Evolutionary conservation across 2,888 invertebrate genomes (phyloP), one percentile per base, ranked within the genome.

Genomic region (Tetragnatha montana): DNA sequence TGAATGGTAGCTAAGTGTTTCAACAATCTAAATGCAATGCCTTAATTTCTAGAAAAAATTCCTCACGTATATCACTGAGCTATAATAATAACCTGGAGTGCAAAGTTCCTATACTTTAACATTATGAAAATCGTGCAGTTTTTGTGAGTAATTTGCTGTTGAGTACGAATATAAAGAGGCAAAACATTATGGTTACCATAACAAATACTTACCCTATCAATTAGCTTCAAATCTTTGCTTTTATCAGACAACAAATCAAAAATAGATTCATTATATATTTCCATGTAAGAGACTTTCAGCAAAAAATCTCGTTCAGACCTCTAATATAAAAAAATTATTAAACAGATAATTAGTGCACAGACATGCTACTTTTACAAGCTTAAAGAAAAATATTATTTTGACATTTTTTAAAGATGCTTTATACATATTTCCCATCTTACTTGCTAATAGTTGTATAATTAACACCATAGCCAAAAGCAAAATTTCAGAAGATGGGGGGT

Each of bases 181-280:
- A n/a, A 35, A 35, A 35, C 35, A 35, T 35, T 35, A 35, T n/a
- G n/a, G n/a, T 2, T 35, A 35, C 2, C 35, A 35, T n/a, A 35
- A 35, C 35, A 35, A 35, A 8, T 17, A 68, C n/a, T 68, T 68
- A 68, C 14, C 14, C 14, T n/a, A n/a, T n/a, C n/a, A 68, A 96
- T 96, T 0, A 97, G 93, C 91, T 95, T 95, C 6, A 93, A 91
- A 21, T 92, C 60, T 75, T 89, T 73, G 19, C 22, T 84, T 76
- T 73, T 74, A 6, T 95, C 94, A n/a, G 95, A 94, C 0, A 98
- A 93, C 8, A 98, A 94, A 93, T 98, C 98, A 89, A 95, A 95
- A 0, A 98, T 94, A 91, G 95, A 96, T 93, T 98, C 98, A 93
- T 97, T 97, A 93, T 98, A 97, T 78, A 98, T 97, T 94, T 98